Percentiles rank a stretch among this genome's conserved stretches.
These are phyloP conservation scores for Neofelis nebulosa DNA, from an alignment of 2,113 vertebrate species.

Conservation along the genomic window DNA sequence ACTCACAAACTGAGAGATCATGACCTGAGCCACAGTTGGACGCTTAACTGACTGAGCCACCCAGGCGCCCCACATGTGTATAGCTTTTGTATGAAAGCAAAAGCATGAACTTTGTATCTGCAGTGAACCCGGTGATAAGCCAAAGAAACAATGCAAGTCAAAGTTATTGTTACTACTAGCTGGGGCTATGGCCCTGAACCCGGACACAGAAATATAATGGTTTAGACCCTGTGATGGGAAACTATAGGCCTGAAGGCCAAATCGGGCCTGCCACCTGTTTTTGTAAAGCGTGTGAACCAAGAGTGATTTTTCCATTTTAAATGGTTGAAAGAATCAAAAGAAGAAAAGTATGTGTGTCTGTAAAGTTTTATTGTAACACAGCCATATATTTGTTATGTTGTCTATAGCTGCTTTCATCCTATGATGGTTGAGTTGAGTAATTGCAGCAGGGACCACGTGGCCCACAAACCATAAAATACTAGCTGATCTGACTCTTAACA, in stretches of 20 bases:
- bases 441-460: neutral
- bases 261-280: neutral
- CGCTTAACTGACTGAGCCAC: too few relatives aligned
- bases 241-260: neutral
- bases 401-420: neutral
- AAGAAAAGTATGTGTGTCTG: neutral
- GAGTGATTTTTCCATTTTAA: neutral
- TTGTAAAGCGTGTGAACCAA: neutral
- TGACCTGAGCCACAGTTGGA: too few relatives aligned
- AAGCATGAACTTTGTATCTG: neutral
- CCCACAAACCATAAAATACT: neutral
- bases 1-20: too few relatives aligned
- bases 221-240: neutral
- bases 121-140: neutral
- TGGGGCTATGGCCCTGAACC: neutral
- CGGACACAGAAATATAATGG: neutral
- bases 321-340: neutral
- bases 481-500: neutral
- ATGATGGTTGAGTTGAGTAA: neutral
- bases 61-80: too few relatives aligned
- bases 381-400: neutral
- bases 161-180: neutral
- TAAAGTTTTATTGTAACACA: neutral
- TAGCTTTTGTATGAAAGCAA: neutral
- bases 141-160: neutral